phyloP scores from a whole-genome alignment of 2,113 vertebrate species.

The Sander vitreus region DNA sequence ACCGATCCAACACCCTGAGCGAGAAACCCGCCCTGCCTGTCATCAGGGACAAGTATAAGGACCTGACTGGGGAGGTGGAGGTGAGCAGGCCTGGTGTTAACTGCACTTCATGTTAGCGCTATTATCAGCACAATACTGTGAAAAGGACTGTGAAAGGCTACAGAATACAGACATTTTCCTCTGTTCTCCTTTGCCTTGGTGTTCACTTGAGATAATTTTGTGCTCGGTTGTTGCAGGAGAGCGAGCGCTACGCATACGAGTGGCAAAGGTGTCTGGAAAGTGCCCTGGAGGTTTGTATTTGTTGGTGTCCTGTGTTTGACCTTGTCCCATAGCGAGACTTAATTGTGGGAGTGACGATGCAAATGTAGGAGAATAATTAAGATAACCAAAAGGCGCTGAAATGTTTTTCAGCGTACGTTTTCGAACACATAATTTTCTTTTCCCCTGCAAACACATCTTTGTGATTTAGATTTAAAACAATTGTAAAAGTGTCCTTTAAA shows the following conservation, averaged over 20 bases:
- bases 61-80: constrained; percentile 98
- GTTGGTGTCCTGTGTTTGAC: constrained; percentile 33
- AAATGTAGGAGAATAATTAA: constrained; percentile 39
- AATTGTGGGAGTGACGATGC: not conserved
- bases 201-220: constrained; percentile 38
- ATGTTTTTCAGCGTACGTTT: not conserved
- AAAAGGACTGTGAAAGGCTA: constrained; percentile 2
- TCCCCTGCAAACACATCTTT: not conserved
- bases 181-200: constrained; percentile 15
- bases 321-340: not conserved
- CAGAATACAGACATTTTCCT: not conserved
- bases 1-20: constrained; percentile 93
- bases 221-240: constrained; percentile 87
- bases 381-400: constrained; percentile 14
- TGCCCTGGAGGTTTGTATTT: constrained; percentile 90
- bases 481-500: not conserved
- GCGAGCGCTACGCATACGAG: constrained; percentile 96
- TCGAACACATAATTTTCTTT: constrained; percentile 4
- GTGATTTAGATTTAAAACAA: not conserved
- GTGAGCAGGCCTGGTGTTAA: constrained; percentile 75
- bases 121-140: not conserved
- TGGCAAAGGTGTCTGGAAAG: constrained; percentile 97
- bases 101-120: not conserved
- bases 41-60: constrained; percentile 99
- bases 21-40: constrained; percentile 94